Evolutionary conservation across 2,797 vertebrate species (phyloP), one percentile per base, ranked within the genome.

Genomic region (Sebastes elongatus): DNA sequence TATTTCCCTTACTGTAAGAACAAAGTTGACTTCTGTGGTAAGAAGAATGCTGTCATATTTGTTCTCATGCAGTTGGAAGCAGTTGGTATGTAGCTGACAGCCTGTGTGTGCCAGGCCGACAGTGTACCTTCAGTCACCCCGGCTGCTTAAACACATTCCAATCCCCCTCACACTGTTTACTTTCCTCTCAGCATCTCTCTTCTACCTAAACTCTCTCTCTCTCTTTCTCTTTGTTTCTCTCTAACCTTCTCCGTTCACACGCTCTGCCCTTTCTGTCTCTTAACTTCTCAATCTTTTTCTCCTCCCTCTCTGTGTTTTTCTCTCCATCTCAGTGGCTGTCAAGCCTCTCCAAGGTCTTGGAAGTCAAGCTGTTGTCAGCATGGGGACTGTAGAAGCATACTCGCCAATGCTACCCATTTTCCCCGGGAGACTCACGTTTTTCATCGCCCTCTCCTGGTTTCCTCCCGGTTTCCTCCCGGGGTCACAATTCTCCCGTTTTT

Each of bases 61-160:
- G 77, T 52, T 75, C 64, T 71, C 53, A 25, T 83, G 74, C 27
- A 65, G 32, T 66, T 57, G 23, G 74, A 8, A 67, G 49, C 20
- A 33, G 49, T 63, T 81, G 57, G 68, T 75, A 16, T 83, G 63
- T 72, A 33, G 7, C 62, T n/a, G 64, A 28, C 61, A 52, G 71
- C 46, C 46, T 53, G 38, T 71, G 38, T 71, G 49, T 74, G 85
- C 69, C 82, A 72, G 67, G 76, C 64, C 83, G 77, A 87, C 86
- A 62, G 83, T 82, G 78, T 83, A 79, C 87, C 68, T 88, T 72
- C 78, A 78, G 25, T 87, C 81, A 56, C 67, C 38, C 18, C 7
- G 55, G 74, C 71, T 65, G 66, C 70, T 86, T 72, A 70, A 86
- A 89, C 71, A 49, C 89, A 93, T 94, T 93, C 93, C 93, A 86